Conservation (phyloP, 2,888 invertebrate genomes). For the Parapristionchus giblindavisi region DNA sequence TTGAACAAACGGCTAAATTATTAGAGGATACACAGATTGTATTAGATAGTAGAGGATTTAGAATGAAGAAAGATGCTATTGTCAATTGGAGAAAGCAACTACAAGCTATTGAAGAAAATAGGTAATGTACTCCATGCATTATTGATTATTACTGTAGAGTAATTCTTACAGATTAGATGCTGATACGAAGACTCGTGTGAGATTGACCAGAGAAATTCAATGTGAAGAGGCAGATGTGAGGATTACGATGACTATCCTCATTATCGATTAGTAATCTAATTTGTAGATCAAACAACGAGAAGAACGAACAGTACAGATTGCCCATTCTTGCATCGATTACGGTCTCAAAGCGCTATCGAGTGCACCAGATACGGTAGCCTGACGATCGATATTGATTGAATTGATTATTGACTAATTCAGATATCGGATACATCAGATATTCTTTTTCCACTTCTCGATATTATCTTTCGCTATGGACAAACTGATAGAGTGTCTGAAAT, state of each 20-base stretch:
- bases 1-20: slow-evolving; percentile 18
- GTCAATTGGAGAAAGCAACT: slow-evolving; percentile 7
- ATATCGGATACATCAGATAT: slow-evolving; percentile 36
- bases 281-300: neutral
- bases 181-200: slow-evolving; percentile 6
- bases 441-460: slow-evolving; percentile 52
- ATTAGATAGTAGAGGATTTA: slow-evolving; percentile 26
- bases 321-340: neutral
- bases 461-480: slow-evolving; percentile 51
- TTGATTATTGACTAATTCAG: slow-evolving; percentile 15
- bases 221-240: slow-evolving; percentile 14
- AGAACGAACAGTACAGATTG: slow-evolving; percentile 4
- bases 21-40: slow-evolving; percentile 13
- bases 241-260: too few relatives aligned
- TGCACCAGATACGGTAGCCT: slow-evolving; percentile 6
- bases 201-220: neutral
- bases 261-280: neutral
- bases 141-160: neutral
- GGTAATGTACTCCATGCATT: neutral
- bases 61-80: slow-evolving; percentile 28
- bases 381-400: neutral
- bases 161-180: slow-evolving; percentile 9
- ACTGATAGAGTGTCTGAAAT: neutral
- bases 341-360: slow-evolving; percentile 14
- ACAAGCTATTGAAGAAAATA: too few relatives aligned